Evolutionary conservation across 2,888 invertebrate species (phyloP), one percentile per base, ranked within the genome.

Genomic region (Lasius platythorax): DNA sequence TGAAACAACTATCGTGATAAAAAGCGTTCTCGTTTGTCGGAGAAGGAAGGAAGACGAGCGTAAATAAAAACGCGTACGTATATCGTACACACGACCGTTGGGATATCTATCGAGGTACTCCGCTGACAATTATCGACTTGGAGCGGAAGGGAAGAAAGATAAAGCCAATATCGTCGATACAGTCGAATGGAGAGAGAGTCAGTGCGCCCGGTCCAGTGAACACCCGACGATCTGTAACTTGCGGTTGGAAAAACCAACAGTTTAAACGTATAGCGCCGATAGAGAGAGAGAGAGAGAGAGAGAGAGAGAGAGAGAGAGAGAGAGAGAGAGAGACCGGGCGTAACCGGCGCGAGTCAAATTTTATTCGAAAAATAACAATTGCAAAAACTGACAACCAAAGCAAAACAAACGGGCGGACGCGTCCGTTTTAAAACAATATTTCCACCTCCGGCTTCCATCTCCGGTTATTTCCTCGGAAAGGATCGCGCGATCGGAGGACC

Each of bases 361-460:
- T 53, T 81, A 81, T 81, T 73, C 79, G 79, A 72, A 61, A 81
- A 73, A 81, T 73, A 81, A 81, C 73, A 81, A 81, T 81, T 73
- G 79, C 58, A 73, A 81, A 73, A 81, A 73, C 61, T 56, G 72
- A 72, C 61, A 73, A 61, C 33, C 61, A 23, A 81, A 81, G 43
- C 23, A 73, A 81, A 81, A 73, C 23, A 72, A 81, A 81, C 79
- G 78, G 58, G 30, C 61, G 33, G 11, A 1, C 8, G 53, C 33
- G 33, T 61, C 46, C 61, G 43, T 61, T 73, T 72, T 46, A 68
- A 53, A 53, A 78, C 78, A 78, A 78, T n/a, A 68, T 46, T 73
- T 46, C 40, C 66, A 43, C 33, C 46, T 18, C 72, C 56, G 30
- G 23, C 46, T 12, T 33, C 15, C 12, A 33, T 70, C 43, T n/a